Percentiles rank a stretch among this genome's conserved stretches.
phyloP scores from a whole-genome alignment of 64 coral and sea anemone species.

The Actinia tenebrosa region DNA sequence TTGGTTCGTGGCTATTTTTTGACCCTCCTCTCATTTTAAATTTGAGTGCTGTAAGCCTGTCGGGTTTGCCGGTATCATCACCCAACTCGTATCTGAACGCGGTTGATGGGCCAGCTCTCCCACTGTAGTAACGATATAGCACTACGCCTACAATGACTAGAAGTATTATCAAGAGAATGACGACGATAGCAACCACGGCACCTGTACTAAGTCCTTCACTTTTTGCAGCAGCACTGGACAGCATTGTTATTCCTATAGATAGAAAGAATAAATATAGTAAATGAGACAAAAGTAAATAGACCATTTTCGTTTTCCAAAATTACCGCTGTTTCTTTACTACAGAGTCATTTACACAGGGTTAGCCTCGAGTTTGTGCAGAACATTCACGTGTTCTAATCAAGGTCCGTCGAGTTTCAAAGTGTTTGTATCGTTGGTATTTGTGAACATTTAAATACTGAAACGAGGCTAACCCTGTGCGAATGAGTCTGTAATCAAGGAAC shows the following conservation, averaged over 20 bases:
- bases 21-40: background rate
- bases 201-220: background rate
- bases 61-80: conserved; percentile 4
- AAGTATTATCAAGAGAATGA: background rate
- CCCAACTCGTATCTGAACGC: conserved; percentile 15
- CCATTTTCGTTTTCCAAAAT: too few species aligned
- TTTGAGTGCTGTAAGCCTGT: background rate
- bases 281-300: background rate
- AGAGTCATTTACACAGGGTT: too few species aligned
- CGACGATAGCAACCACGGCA: conserved; percentile 7
- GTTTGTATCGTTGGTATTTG: too few species aligned
- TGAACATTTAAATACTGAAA: too few species aligned
- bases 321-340: too few species aligned
- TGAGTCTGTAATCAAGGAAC: too few species aligned
- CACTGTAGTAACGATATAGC: background rate
- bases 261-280: background rate
- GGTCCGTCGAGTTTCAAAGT: too few species aligned
- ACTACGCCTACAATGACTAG: background rate
- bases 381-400: too few species aligned
- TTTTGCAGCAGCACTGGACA: background rate
- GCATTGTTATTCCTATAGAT: background rate
- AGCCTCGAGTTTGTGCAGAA: too few species aligned
- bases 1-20: background rate
- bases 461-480: too few species aligned
- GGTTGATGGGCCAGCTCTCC: background rate